Evolutionary conservation across 2,888 invertebrate species (phyloP).

Genomic region (Coelopa pilipes): DNA sequence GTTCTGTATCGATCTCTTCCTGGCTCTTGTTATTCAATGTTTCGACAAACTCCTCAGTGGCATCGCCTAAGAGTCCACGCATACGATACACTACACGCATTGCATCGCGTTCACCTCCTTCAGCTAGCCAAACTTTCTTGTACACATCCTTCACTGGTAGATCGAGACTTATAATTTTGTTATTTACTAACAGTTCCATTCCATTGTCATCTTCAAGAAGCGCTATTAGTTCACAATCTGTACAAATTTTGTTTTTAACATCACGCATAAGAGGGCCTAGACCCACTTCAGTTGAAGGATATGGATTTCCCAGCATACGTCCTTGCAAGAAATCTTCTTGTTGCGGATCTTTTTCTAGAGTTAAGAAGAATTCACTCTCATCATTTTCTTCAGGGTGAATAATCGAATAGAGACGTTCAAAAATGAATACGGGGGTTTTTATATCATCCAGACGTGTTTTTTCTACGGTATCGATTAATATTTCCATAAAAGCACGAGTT

Average conservation of each 20-base stretch:
- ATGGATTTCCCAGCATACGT: constrained; percentile 98
- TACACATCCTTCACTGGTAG: constrained; percentile 93
- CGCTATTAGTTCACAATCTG: constrained; percentile 98
- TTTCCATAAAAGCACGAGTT: constrained; percentile 96
- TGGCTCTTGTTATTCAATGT: constrained; percentile 87
- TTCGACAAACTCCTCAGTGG: constrained; percentile 98
- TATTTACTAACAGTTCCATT: constrained; percentile 97
- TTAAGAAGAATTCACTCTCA: constrained; percentile 95
- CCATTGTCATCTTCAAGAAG: constrained; percentile 97
- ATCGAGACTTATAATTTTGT: constrained; percentile 97
- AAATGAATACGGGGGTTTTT: constrained; percentile 96
- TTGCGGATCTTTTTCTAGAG: constrained; percentile 97
- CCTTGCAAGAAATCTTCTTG: constrained; percentile 98
- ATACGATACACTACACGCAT: constrained; percentile 98
- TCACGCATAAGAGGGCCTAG: constrained; percentile 98
- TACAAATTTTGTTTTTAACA: constrained; percentile 98
- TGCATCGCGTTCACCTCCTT: constrained; percentile 91
- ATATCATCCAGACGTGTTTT: constrained; percentile 92
- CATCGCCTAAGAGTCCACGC: constrained; percentile 97
- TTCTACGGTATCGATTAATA: constrained; percentile 94
- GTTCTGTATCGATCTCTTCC: constrained; percentile 91
- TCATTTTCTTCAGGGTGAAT: constrained; percentile 98
- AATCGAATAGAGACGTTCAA: constrained; percentile 95
- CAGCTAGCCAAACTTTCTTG: constrained; percentile 86
- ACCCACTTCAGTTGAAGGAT: constrained; percentile 92